Evolutionary conservation across 2,888 invertebrate genomes (phyloP).

Genomic region (Habroteleia sp.): DNA sequence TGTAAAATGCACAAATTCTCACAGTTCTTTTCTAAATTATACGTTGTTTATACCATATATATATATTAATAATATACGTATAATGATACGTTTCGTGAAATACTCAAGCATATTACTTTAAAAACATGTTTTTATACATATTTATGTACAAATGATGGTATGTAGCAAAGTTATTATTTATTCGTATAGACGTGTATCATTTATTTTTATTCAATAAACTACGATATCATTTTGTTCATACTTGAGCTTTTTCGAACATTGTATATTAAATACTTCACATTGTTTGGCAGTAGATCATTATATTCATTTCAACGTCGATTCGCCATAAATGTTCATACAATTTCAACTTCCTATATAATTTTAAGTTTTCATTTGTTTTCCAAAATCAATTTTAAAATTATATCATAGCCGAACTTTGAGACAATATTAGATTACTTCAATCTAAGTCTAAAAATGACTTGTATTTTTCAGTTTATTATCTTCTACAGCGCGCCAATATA

Average conservation of each 20-base stretch:
- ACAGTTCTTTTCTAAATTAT: slow-evolving; percentile 35
- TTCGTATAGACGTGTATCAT: not conserved
- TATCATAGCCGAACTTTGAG: not conserved
- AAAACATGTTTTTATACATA: slow-evolving; percentile 47
- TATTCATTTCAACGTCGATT: not conserved
- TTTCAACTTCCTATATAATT: not conserved
- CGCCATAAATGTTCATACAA: not conserved
- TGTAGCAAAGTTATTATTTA: slow-evolving; percentile 7
- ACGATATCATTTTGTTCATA: slow-evolving; percentile 4
- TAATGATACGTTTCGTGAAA: slow-evolving; percentile 34
- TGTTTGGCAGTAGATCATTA: not conserved
- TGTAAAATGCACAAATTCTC: slow-evolving; percentile 35
- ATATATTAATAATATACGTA: slow-evolving; percentile 8
- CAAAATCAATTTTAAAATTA: not conserved
- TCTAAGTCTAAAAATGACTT: not conserved
- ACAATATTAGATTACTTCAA: slow-evolving; percentile 10
- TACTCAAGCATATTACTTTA: slow-evolving; percentile 46
- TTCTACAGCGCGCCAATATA: slow-evolving; percentile 5
- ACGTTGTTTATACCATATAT: slow-evolving; percentile 28
- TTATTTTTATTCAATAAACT: not conserved
- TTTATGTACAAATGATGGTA: slow-evolving; percentile 26
- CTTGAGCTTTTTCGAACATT: slow-evolving; percentile 3
- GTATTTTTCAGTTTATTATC: not conserved
- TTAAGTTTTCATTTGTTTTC: not conserved
- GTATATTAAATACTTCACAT: not conserved